These are phyloP conservation scores for Cantharis flavilabris DNA, from an alignment of 2,888 invertebrate genomes.

Conservation along the genomic window DNA sequence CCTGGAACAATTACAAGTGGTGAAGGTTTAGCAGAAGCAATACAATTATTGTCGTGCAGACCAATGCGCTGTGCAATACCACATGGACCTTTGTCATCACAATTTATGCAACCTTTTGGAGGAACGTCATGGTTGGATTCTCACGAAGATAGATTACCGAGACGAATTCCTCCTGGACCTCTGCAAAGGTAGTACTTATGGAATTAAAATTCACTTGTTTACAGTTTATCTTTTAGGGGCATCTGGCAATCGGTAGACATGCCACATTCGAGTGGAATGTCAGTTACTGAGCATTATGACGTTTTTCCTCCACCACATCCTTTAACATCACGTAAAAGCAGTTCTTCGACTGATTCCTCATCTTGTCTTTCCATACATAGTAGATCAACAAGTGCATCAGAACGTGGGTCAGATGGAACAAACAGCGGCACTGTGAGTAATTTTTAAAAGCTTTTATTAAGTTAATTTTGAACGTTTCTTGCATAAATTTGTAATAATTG, in stretches of 20 bases:
- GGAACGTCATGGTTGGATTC: slow-evolving; percentile 48
- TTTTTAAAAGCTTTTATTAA: not conserved
- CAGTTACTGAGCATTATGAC: slow-evolving; percentile 54
- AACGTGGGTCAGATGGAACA: slow-evolving; percentile 54
- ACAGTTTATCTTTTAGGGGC: slow-evolving; percentile 44
- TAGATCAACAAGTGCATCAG: slow-evolving; percentile 59
- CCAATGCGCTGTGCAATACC: slow-evolving; percentile 55
- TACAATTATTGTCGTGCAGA: slow-evolving; percentile 66
- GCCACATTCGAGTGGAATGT: slow-evolving; percentile 51
- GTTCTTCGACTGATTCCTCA: slow-evolving; percentile 65
- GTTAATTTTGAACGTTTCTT: not conserved
- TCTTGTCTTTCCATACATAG: slow-evolving; percentile 63
- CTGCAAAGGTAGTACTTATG: slow-evolving; percentile 46
- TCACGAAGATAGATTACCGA: slow-evolving; percentile 53
- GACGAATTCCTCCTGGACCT: slow-evolving; percentile 50
- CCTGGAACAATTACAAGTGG: slow-evolving; percentile 60
- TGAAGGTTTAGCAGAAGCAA: slow-evolving; percentile 69
- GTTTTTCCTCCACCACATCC: slow-evolving; percentile 54
- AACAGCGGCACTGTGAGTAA: slow-evolving; percentile 53
- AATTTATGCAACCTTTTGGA: slow-evolving; percentile 38
- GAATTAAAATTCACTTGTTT: not conserved
- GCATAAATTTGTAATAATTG: too few relatives aligned
- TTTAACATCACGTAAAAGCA: slow-evolving; percentile 62
- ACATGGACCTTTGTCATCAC: slow-evolving; percentile 40
- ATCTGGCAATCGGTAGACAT: slow-evolving; percentile 55